Percentiles rank a stretch among this genome's conserved stretches.
These are phyloP conservation scores for Drosophila albomicans DNA, from an alignment of 1,140 invertebrate genomes.

Conservation along the genomic window DNA sequence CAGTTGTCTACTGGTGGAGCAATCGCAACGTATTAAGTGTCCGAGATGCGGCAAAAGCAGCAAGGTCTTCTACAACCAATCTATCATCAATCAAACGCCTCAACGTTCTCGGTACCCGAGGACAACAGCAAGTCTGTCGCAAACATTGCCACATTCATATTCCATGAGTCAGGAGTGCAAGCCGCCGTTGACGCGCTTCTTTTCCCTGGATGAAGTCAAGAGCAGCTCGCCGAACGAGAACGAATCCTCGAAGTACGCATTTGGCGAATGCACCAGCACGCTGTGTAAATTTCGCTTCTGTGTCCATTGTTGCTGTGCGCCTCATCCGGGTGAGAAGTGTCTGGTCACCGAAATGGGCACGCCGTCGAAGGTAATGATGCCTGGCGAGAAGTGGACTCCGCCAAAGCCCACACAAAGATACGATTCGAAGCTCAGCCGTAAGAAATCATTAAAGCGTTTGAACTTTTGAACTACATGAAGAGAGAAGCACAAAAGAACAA, in stretches of 20 bases:
- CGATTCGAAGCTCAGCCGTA: conserved; percentile 63
- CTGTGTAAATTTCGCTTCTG: conserved; percentile 66
- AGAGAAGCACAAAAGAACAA: conserved; percentile 7
- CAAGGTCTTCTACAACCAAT: conserved; percentile 55
- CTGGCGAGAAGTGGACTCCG: conserved; percentile 59
- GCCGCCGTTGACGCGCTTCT: conserved; percentile 45
- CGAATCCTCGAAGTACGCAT: conserved; percentile 26
- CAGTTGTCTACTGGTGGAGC: conserved; percentile 50
- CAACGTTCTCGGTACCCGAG: not conserved
- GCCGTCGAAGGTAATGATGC: conserved; percentile 71
- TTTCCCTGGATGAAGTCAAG: conserved; percentile 62
- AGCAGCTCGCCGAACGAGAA: conserved; percentile 2
- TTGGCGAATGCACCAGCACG: conserved; percentile 63
- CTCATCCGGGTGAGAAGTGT: conserved; percentile 69
- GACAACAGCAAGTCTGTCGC: conserved; percentile 32
- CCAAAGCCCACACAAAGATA: conserved; percentile 58
- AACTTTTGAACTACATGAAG: conserved; percentile 56
- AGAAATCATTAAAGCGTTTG: conserved; percentile 69
- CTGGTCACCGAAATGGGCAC: conserved; percentile 71
- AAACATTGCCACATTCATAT: conserved; percentile 52
- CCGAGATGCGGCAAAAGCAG: conserved; percentile 65
- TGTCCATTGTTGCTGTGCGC: conserved; percentile 52
- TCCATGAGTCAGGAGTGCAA: conserved; percentile 15
- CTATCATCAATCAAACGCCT: conserved; percentile 1
- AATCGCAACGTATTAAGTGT: conserved; percentile 66